Evolutionary conservation across 2,797 vertebrate species (phyloP), one percentile per base, ranked within the genome.

Genomic region (Neosilurus hyrtlii): DNA sequence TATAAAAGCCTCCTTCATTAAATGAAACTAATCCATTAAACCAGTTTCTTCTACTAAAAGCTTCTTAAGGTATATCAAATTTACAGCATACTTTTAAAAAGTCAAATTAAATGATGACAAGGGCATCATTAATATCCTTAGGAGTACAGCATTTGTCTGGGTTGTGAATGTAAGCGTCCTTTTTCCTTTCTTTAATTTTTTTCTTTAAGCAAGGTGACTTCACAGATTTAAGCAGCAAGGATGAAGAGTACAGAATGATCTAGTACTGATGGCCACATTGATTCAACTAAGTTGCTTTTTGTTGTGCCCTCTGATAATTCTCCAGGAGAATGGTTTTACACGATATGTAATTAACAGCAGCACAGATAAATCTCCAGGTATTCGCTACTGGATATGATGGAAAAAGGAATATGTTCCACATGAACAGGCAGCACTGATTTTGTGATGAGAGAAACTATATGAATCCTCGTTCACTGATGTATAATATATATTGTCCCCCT

Each of bases 271-370:
- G 61, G 81, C 14, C 30, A 59, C 75, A 83, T 68, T 78, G 75
- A 82, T 83, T 72, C 43, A 15, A 82, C 70, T n/a, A 26, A 71
- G 37, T 81, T 65, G 37, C 30, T 72, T 85, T 81, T 76, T 65
- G 26, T 56, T 72, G 54, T 79, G 59, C 83, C 76, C 71, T 77
- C 37, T 86, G 80, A 81, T 84, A 79, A 65, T 62, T 79, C 49
- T 86, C 61, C 75, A 82, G 70, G 35, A 85, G 71, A 82, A 35
- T 82, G 66, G 68, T 79, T 81, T 57, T 84, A 71, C 86, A 82
- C 70, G 9, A 68, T 54, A 75, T 83, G 76, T 71, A 87, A 84
- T 81, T 73, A 82, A 83, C 16, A 52, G 11, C 14, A 35, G 8
- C 24, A 24, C 63, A 65, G 82, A 83, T 82, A 82, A 81, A 72